phyloP scores from a whole-genome alignment of 2,888 invertebrate species.

The Alcis repandata region DNA sequence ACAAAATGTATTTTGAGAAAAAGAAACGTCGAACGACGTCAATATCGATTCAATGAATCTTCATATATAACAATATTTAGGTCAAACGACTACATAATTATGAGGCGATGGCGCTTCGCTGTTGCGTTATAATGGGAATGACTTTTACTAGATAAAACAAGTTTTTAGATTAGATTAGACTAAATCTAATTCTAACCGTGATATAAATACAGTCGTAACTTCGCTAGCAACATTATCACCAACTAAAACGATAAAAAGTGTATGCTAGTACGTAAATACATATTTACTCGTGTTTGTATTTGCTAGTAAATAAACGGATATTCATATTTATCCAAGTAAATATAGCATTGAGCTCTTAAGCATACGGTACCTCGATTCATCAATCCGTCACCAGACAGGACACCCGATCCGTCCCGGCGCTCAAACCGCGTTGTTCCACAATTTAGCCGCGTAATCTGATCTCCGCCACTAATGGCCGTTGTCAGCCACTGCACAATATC shows the following conservation, averaged over 20 bases:
- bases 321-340: neutral
- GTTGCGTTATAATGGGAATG: neutral
- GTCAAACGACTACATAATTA: slow-evolving; percentile 6
- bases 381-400: slow-evolving; percentile 55
- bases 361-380: slow-evolving; percentile 55
- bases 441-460: slow-evolving; percentile 75
- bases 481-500: slow-evolving; percentile 44
- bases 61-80: slow-evolving; percentile 11
- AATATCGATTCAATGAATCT: slow-evolving; percentile 14
- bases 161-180: slow-evolving; percentile 3
- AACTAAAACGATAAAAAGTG: neutral
- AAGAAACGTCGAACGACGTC: neutral
- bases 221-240: neutral
- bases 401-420: slow-evolving; percentile 65
- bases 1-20: slow-evolving; percentile 8
- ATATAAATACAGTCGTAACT: neutral
- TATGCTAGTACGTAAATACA: neutral
- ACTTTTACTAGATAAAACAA: neutral
- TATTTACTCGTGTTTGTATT: neutral
- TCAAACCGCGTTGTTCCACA: slow-evolving; percentile 76
- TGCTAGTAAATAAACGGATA: too few relatives aligned
- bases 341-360: neutral
- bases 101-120: too few relatives aligned
- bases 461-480: slow-evolving; percentile 72
- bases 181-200: neutral